Evolutionary conservation across 1,140 invertebrate species (phyloP), one percentile per base, ranked within the genome.

Genomic region (Apis cerana): DNA sequence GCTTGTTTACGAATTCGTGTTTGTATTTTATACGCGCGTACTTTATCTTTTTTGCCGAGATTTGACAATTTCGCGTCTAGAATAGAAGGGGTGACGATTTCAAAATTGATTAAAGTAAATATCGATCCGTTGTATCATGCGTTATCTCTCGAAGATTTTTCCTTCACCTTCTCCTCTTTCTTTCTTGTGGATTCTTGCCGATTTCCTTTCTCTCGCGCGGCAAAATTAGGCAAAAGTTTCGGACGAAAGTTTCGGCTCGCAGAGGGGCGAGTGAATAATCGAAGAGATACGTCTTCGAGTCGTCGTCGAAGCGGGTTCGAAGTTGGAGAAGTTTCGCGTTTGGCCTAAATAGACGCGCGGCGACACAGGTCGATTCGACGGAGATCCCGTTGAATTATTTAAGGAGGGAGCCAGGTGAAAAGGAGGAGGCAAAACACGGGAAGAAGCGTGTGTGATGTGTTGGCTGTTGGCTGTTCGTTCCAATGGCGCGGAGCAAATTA

Each of bases 401-500:
- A 43, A 43, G 33, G 33, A 43, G 33, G 5, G 33, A 43, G 33
- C 33, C 2, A 67, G 43, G 8, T 23, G 56, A 50, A 17, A 54
- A 33, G 33, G 33, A 33, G 27, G 52, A 43, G 61, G 83, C 17
- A 0, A 27, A 68, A 23, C 48, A 19, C 59, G 27, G 33, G 33
- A 5, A 52, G 15, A 48, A 48, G 23, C 64, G 62, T 59, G 23
- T 7, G 71, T 54, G 61, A 33, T 52, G 33, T 71, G 61, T 67
- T 67, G 62, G 54, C 0, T 2, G 33, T 33, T 33, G 33, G 23
- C 54, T n/a, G n/a, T n/a, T 21, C 11, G 59, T 75, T 76, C 82
- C 15, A 23, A 17, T 65, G 64, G 69, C 56, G 70, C 43, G 33
- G 61, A 50, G 27, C 17, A 76, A 80, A 86, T 84, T 84, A 84